A percentile compares a stretch with the other conserved stretches of the same genome.
Conservation (phyloP, 2,888 invertebrate species). For the Agrilus mali region DNA sequence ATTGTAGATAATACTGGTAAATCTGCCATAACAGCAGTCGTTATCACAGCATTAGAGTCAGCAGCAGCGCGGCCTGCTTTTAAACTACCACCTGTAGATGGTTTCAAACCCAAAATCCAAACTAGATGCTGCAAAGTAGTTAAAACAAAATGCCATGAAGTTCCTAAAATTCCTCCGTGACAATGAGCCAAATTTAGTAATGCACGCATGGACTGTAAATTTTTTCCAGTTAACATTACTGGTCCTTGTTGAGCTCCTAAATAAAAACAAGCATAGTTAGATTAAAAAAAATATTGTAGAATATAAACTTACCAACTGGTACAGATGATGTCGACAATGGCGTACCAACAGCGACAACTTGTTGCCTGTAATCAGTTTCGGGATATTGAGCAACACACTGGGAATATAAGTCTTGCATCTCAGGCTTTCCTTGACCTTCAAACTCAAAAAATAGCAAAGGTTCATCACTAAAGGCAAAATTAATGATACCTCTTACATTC, state of each 20-base stretch:
- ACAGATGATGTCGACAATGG: constrained; percentile 76
- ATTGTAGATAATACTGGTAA: constrained; percentile 80
- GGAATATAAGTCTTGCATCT: constrained; percentile 40
- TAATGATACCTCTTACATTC: constrained; percentile 18
- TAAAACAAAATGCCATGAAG: constrained; percentile 91
- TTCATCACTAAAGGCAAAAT: neutral
- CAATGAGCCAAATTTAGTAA: constrained; percentile 80
- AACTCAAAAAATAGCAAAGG: constrained; percentile 5
- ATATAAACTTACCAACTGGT: constrained; percentile 44
- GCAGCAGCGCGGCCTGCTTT: constrained; percentile 70
- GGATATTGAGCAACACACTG: constrained; percentile 38
- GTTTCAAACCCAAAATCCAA: constrained; percentile 93
- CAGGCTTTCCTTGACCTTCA: constrained; percentile 34
- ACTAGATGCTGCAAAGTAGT: constrained; percentile 87
- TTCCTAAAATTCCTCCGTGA: constrained; percentile 82
- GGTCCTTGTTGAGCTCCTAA: constrained; percentile 68
- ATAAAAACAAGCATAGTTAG: constrained; percentile 1
- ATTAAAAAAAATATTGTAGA: neutral
- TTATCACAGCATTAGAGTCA: constrained; percentile 77
- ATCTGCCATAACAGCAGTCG: constrained; percentile 94
- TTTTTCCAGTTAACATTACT: constrained; percentile 95
- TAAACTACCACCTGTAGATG: constrained; percentile 86
- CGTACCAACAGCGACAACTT: constrained; percentile 95
- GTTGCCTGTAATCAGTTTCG: constrained; percentile 77
- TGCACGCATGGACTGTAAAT: constrained; percentile 92